phyloP scores from a whole-genome alignment of 2,113 vertebrate genomes.

The Xyliphius kryptos region DNA sequence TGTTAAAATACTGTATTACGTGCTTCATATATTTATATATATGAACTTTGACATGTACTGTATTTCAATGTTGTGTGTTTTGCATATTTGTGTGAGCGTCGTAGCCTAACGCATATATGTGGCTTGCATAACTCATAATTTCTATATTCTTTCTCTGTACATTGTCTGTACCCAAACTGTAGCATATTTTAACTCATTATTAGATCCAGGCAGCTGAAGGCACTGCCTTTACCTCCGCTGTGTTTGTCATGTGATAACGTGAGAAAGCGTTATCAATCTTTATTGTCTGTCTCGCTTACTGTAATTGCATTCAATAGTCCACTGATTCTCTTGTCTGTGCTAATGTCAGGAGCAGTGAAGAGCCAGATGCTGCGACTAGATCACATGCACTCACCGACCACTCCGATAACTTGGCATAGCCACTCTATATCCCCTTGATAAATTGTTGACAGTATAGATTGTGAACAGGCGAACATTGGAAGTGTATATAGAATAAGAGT shows the following conservation, averaged over 20 bases:
- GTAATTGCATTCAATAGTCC: slow-evolving; percentile 99
- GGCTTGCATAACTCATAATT: no score
- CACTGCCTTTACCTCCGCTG: slow-evolving; percentile 88
- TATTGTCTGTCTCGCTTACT: slow-evolving; percentile 96
- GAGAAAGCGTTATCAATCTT: slow-evolving; percentile 97
- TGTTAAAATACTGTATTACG: no score
- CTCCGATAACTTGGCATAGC: slow-evolving; percentile 73
- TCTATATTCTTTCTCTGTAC: no score
- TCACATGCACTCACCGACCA: slow-evolving; percentile 74
- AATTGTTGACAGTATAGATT: slow-evolving; percentile 81
- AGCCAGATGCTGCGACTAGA: slow-evolving; percentile 91
- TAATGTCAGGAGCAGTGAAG: slow-evolving; percentile 90
- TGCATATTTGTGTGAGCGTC: no score
- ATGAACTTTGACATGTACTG: no score
- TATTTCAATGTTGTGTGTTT: no score
- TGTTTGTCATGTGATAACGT: slow-evolving; percentile 95
- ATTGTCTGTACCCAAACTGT: slow-evolving; percentile 71
- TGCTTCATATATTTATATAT: no score
- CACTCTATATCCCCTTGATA: slow-evolving; percentile 69
- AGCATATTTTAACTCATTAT: slow-evolving; percentile 98
- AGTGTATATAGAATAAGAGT: slow-evolving; percentile 67
- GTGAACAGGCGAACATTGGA: slow-evolving; percentile 74
- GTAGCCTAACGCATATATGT: no score
- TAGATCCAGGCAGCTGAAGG: slow-evolving; percentile 89
- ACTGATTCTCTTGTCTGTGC: slow-evolving; percentile 98